Percentiles rank a stretch among this genome's conserved stretches.
Evolutionary conservation across 23 tunicate genomes (phyloP).

Genomic region (Halocynthia roretzi): DNA sequence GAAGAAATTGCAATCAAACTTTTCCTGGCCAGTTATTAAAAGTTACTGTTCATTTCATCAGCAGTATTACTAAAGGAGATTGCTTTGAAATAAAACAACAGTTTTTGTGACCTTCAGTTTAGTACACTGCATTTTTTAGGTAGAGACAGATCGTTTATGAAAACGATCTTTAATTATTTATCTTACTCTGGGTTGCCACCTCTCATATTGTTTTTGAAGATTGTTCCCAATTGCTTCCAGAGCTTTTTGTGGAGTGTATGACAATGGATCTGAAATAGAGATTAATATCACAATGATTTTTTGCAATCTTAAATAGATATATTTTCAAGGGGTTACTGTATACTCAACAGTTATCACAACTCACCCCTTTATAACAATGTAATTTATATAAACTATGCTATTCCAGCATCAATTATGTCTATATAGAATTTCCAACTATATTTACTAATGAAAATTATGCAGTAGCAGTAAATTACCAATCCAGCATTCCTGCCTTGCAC

Average conservation of each 20-base stretch:
- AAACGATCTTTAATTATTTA: background rate
- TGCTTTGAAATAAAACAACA: background rate
- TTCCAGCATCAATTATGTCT: background rate
- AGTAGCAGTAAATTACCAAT: conserved; percentile 29
- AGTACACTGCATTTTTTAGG: background rate
- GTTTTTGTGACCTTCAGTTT: background rate
- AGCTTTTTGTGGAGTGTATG: conserved; percentile 83
- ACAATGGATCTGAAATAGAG: conserved; percentile 38
- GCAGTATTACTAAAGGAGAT: background rate
- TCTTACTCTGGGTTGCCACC: conserved; percentile 90
- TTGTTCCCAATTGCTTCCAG: conserved; percentile 61
- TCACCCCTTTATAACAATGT: background rate
- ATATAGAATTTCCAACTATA: background rate
- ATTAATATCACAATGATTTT: background rate
- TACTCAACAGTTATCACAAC: background rate
- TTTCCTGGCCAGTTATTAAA: background rate
- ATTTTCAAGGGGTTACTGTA: too few relatives aligned
- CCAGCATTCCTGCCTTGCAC: conserved; percentile 97
- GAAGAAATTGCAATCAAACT: background rate
- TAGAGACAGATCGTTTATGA: background rate
- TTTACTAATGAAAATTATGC: background rate
- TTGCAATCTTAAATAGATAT: too few relatives aligned
- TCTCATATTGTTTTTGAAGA: conserved; percentile 78
- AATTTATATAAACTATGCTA: background rate
- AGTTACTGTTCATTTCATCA: background rate